Evolutionary conservation across 92 coral and sea anemone genomes (phyloP).

Genomic region (Porites lobata): DNA sequence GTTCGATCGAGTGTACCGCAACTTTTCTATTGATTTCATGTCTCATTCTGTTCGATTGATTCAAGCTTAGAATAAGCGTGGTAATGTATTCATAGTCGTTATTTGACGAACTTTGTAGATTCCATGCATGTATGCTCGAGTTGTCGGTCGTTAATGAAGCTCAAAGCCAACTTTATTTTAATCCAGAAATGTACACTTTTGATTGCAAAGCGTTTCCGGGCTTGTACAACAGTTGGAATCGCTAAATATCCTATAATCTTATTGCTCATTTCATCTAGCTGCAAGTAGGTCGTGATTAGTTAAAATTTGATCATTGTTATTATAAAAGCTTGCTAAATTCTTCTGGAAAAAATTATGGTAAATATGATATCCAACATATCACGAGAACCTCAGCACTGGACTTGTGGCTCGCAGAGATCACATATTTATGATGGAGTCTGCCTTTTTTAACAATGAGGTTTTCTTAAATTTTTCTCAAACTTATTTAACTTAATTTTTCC

Average conservation of each 20-base stretch:
- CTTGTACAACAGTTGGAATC: constrained; percentile 6
- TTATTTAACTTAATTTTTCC: too few relatives aligned
- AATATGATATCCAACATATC: not conserved
- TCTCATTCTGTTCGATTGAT: not conserved
- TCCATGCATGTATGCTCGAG: too few relatives aligned
- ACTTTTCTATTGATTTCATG: not conserved
- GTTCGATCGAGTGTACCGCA: not conserved
- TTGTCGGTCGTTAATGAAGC: too few relatives aligned
- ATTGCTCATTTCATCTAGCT: not conserved
- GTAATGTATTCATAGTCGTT: not conserved
- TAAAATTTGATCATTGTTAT: not conserved
- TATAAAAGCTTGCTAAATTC: not conserved
- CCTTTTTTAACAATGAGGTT: too few relatives aligned
- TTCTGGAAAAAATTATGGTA: not conserved
- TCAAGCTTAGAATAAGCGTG: not conserved
- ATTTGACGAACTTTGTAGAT: not conserved
- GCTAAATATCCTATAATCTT: not conserved
- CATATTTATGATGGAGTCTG: too few relatives aligned
- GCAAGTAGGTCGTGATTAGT: not conserved
- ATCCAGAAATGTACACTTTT: not conserved
- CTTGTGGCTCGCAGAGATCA: too few relatives aligned
- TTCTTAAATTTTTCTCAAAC: too few relatives aligned
- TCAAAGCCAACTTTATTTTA: not conserved
- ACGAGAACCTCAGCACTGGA: not conserved
- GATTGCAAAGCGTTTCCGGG: not conserved